Conservation (phyloP, 2,113 vertebrate species). For the Sakesphorus luctuosus region DNA sequence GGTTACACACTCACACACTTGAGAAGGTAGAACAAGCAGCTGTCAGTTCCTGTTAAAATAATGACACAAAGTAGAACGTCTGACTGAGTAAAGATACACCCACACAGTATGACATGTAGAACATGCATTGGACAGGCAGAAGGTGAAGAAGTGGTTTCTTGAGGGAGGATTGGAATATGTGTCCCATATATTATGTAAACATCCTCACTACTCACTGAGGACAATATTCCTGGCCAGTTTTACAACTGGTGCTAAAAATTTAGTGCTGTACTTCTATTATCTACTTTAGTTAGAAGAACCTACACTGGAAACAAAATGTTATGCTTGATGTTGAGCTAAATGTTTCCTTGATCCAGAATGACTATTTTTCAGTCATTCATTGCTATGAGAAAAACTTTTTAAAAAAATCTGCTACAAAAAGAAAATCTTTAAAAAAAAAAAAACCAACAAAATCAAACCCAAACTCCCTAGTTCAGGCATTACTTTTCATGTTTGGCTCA, state of each 20-base stretch:
- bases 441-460: not conserved
- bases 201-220: not conserved
- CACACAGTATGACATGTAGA: not conserved
- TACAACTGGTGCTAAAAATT: not conserved
- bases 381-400: not conserved
- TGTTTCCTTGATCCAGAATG: not conserved
- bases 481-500: not conserved
- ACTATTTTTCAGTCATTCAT: not conserved
- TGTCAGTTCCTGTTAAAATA: constrained; percentile 11
- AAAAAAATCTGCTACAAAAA: not conserved
- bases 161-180: not conserved
- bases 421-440: not conserved
- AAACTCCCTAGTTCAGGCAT: not conserved
- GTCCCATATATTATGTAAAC: not conserved
- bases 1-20: not conserved
- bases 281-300: not conserved
- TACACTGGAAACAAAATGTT: not conserved
- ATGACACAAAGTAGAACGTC: not conserved
- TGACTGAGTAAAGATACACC: not conserved
- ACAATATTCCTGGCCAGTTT: not conserved
- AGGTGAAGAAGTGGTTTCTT: not conserved
- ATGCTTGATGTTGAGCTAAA: not conserved
- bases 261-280: not conserved
- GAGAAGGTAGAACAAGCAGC: not conserved
- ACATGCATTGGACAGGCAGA: not conserved